Percentiles rank a stretch among this genome's conserved stretches.
These are phyloP conservation scores for Drosophila aldrichi DNA, from an alignment of 2,888 invertebrate species.

Conservation along the genomic window DNA sequence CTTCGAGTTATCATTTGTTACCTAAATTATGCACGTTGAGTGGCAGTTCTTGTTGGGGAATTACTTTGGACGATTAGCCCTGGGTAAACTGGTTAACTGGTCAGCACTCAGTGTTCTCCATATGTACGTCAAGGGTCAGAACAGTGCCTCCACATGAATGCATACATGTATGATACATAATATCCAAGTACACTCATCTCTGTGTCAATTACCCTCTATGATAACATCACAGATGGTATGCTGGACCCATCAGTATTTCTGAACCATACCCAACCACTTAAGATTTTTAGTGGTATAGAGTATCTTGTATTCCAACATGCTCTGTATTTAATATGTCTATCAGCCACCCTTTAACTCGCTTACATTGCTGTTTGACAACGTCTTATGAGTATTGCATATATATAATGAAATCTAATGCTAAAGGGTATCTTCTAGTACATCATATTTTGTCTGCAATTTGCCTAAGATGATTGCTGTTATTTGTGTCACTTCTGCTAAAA, in stretches of 20 bases:
- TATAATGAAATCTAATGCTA: no score
- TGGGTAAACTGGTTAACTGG: constrained; percentile 56
- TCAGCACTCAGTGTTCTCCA: constrained; percentile 43
- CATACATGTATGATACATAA: background rate
- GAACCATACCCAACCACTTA: no score
- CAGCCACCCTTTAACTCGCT: no score
- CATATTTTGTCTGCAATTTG: no score
- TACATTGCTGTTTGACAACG: no score
- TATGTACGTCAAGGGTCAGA: constrained; percentile 16
- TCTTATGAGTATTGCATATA: no score
- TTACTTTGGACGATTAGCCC: constrained; percentile 75
- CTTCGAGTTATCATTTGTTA: constrained; percentile 82
- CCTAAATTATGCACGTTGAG: constrained; percentile 80
- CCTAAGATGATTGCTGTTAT: no score
- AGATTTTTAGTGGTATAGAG: no score
- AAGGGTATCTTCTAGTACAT: no score
- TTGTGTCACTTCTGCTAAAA: no score
- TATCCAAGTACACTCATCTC: background rate
- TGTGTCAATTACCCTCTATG: constrained; percentile 35
- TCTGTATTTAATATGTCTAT: no score
- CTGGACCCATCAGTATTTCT: background rate
- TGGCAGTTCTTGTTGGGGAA: constrained; percentile 73
- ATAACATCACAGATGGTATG: background rate
- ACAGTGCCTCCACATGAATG: constrained; percentile 4
- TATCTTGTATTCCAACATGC: no score